Percentiles rank a stretch among this genome's conserved stretches.
These are phyloP conservation scores for Ormyrus rosae DNA, from an alignment of 2,888 invertebrate species.

Conservation along the genomic window DNA sequence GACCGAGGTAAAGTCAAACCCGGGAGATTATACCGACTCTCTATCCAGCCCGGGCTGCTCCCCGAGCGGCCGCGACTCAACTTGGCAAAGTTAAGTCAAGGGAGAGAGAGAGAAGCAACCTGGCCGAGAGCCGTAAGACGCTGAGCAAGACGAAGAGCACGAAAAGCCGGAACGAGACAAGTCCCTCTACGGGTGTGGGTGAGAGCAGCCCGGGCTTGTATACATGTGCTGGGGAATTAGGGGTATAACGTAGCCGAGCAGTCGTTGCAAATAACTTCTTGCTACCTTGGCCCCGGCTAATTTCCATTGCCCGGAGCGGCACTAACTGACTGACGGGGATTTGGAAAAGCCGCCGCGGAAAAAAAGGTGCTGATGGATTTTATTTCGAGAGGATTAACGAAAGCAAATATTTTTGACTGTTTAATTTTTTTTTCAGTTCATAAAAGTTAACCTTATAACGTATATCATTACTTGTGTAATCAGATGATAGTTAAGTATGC, in stretches of 20 bases:
- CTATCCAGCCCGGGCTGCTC: neutral
- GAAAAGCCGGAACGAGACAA: neutral
- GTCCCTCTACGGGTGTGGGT: neutral
- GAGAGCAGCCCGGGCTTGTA: neutral
- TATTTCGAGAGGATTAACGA: too few species aligned
- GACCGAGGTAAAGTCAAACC: constrained; percentile 45
- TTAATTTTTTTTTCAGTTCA: too few species aligned
- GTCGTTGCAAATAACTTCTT: constrained; percentile 27
- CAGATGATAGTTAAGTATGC: too few species aligned
- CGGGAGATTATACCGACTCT: constrained; percentile 41
- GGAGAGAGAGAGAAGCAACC: neutral
- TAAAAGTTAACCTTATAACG: too few species aligned
- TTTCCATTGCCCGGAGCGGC: neutral
- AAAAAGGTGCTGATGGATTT: too few species aligned
- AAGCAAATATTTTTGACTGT: too few species aligned
- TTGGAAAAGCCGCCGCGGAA: too few species aligned
- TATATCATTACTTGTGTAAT: too few species aligned
- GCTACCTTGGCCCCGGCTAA: neutral
- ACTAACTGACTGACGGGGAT: too few species aligned
- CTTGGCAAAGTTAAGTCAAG: constrained; percentile 36
- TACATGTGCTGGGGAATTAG: constrained; percentile 28
- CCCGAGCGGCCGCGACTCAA: constrained; percentile 6
- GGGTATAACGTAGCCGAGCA: constrained; percentile 19
- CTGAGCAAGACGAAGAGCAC: constrained; percentile 8
- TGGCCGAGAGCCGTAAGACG: neutral